Evolutionary conservation across 2,113 vertebrate species (phyloP), one percentile per base, ranked within the genome.

Genomic region (Sphaerodactylus townsendi): DNA sequence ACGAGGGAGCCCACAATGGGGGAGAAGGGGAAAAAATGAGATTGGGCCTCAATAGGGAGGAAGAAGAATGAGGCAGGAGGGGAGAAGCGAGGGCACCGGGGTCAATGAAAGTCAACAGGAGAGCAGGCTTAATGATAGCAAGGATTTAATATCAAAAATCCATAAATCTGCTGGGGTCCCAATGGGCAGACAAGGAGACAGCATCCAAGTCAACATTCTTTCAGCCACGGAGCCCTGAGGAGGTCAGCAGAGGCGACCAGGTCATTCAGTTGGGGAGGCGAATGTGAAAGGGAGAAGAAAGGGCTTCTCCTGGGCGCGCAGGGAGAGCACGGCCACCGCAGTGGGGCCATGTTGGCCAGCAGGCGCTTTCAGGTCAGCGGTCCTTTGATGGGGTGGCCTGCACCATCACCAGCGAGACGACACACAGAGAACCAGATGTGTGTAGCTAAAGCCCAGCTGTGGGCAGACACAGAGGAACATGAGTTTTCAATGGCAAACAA

Each of bases 71-170:
- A 96, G 96, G 95, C 97, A 95, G 91, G 91, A 96, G 96, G 97
- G 95, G 94, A 96, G 95, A 94, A 97, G 94, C 87, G 89, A 96
- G 96, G 96, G 95, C 88, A 44, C 23, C 53, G 53, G 68, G 98
- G 98, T 98, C 98, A 98, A 96, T 97, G 96, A 98, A 99, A 98
- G 98, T 98, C 98, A 99, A 99, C 98, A 99, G 97, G 97, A 97
- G 97, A 95, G 94, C 96, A 97, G 97, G 95, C 95, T 96, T 97
- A 96, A 98, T 96, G 96, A 97, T 90, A 97, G 96, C 97, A 97
- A 96, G 97, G 98, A 98, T 98, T 98, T 98, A 95, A 98, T 98
- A 99, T 99, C 95, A 99, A 99, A 99, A 98, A 98, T 97, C 97
- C 98, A 98, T 99, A 99, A 98, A 99, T 99, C 98, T 99, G 95